These are phyloP conservation scores for Xenops minutus DNA, from an alignment of 2,797 vertebrate genomes.

Conservation along the genomic window DNA sequence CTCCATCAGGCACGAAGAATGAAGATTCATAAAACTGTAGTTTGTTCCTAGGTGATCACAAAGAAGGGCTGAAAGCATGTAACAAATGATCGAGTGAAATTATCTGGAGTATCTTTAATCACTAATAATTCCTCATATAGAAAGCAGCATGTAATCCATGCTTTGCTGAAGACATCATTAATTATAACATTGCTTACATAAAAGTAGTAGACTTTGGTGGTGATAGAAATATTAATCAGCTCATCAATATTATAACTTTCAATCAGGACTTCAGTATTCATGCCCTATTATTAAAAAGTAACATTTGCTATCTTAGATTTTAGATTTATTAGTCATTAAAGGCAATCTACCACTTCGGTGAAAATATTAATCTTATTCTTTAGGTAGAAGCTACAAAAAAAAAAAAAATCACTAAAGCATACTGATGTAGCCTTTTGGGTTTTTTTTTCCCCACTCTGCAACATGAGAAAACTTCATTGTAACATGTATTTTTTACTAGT, in stretches of 20 bases:
- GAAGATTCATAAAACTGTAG: background rate
- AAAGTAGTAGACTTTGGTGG: background rate
- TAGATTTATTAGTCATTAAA: background rate
- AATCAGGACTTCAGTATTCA: background rate
- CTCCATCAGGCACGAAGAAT: background rate
- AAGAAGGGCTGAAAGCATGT: background rate
- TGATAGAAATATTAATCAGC: background rate
- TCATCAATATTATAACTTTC: background rate
- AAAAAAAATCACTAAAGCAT: too few species aligned
- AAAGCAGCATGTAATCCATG: background rate
- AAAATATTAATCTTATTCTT: background rate
- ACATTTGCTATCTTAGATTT: background rate
- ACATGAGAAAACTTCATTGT: background rate
- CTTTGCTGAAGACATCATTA: background rate
- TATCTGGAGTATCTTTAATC: background rate
- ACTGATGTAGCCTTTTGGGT: rapidly evolving
- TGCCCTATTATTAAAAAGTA: background rate
- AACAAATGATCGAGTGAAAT: background rate
- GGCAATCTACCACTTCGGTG: background rate
- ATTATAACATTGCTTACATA: background rate
- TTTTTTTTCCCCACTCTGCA: background rate
- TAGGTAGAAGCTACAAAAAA: background rate
- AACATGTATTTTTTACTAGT: background rate
- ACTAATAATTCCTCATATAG: background rate
- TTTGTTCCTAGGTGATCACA: background rate